Conservation (phyloP, 1,140 invertebrate genomes). For the Brachionus calyciflorus region DNA sequence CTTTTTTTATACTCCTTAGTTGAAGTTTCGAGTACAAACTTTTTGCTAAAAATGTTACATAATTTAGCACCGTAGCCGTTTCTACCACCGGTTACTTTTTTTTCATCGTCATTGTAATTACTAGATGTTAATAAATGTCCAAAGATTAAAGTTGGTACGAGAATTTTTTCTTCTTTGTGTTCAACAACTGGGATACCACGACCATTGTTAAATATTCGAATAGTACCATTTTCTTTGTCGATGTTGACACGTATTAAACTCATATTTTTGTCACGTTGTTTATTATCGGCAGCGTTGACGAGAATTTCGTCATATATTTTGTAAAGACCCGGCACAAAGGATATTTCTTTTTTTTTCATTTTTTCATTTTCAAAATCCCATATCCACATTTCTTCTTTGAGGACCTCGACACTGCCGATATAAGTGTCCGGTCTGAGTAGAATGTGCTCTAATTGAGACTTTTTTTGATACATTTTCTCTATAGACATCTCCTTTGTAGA, state of each 20-base stretch:
- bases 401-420: constrained; percentile 86
- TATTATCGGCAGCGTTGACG: constrained; percentile 99
- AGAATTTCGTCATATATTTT: constrained; percentile 99
- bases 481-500: constrained; percentile 64
- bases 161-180: constrained; percentile 98
- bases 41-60: constrained; percentile 98
- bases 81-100: constrained; percentile 85
- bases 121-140: constrained; percentile 96
- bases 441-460: constrained; percentile 95
- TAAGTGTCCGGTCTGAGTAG: constrained; percentile 97
- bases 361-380: constrained; percentile 72
- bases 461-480: constrained; percentile 97
- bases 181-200: constrained; percentile 94
- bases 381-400: constrained; percentile 82
- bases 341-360: constrained; percentile 83
- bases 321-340: constrained; percentile 93
- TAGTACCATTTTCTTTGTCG: constrained; percentile 82
- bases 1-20: constrained; percentile 77
- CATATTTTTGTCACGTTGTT: constrained; percentile 91
- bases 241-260: constrained; percentile 94
- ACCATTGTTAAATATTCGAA: constrained; percentile 96
- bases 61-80: constrained; percentile 99
- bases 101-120: constrained; percentile 97
- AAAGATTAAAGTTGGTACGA: constrained; percentile 98
- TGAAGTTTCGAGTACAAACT: constrained; percentile 93